These are phyloP conservation scores for Hydrochoerus hydrochaeris DNA, from an alignment of 2,113 vertebrate species.

Conservation along the genomic window DNA sequence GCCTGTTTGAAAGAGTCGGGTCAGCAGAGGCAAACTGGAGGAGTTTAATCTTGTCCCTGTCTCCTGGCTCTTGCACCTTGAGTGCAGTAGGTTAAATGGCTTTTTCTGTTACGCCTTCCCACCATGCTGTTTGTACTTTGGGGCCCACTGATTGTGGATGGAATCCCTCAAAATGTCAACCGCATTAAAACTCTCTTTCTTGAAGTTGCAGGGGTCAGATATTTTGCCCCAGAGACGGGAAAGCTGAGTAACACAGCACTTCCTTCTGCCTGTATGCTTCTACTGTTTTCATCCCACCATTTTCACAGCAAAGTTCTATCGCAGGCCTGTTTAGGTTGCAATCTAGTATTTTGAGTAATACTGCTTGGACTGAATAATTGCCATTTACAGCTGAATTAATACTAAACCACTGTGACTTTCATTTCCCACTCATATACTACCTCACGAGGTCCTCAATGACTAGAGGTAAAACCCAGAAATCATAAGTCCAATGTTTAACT, in stretches of 20 bases:
- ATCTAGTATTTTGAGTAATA: neutral
- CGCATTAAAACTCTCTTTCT: neutral
- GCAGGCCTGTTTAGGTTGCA: neutral
- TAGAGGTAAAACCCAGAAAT: neutral
- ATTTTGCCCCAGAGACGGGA: neutral
- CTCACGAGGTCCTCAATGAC: neutral
- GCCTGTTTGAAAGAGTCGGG: neutral
- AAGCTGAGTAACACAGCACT: neutral
- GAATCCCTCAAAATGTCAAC: neutral
- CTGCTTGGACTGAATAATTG: neutral
- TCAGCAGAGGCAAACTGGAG: neutral
- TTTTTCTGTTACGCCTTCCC: neutral
- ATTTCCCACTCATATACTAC: neutral
- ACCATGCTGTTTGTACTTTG: neutral
- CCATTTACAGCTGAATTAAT: neutral
- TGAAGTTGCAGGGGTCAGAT: neutral
- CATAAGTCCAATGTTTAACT: neutral
- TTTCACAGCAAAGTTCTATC: neutral
- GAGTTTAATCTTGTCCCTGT: neutral
- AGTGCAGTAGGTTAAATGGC: neutral
- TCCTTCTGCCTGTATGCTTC: neutral
- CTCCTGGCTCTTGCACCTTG: neutral
- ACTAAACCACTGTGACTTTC: neutral
- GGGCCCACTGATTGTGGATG: neutral
- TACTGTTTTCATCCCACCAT: neutral